These are phyloP conservation scores for Drosophila merina DNA, from an alignment of 2,888 invertebrate genomes.

Conservation along the genomic window DNA sequence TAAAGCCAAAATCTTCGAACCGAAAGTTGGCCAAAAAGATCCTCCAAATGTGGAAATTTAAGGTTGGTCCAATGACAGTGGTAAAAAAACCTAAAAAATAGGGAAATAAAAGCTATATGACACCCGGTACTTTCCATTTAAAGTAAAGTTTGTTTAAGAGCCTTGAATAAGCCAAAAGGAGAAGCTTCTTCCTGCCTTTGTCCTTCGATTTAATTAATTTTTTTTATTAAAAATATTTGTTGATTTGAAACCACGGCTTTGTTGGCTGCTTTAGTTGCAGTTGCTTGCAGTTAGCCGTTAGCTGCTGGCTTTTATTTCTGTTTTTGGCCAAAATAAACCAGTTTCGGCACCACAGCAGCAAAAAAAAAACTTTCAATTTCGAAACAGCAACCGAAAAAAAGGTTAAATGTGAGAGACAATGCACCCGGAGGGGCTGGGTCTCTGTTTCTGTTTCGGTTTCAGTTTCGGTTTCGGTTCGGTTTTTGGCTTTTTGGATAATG, in stretches of 20 bases:
- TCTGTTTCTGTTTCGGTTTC: neutral
- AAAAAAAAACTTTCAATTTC: conserved; percentile 73
- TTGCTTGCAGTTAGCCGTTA: conserved; percentile 24
- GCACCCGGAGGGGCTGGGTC: conserved; percentile 24
- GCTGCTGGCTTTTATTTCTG: neutral
- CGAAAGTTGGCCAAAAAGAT: conserved; percentile 38
- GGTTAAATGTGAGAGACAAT: conserved; percentile 64
- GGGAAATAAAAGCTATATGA: no score
- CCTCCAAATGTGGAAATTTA: conserved; percentile 49
- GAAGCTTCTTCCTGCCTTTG: neutral
- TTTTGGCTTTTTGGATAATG: conserved; percentile 14
- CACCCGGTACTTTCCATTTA: no score
- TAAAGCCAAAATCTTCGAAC: conserved; percentile 24
- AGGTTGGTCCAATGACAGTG: conserved; percentile 53
- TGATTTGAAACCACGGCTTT: conserved; percentile 15
- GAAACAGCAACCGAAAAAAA: conserved; percentile 58
- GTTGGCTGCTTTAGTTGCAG: conserved; percentile 23
- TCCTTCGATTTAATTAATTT: neutral
- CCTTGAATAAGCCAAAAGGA: no score
- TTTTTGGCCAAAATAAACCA: conserved; percentile 56
- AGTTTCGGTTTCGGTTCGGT: neutral
- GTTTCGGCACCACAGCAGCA: conserved; percentile 57
- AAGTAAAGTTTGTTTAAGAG: no score
- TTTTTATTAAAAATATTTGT: neutral
- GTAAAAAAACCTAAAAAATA: no score